Evolutionary conservation across 2,113 vertebrate species (phyloP).

Genomic region (chimpanzee (Pan troglodytes)): NHGRI_mPanTro3-v2.1_pri NC_072403.2:45526001-45526500

Average conservation of each 20-base stretch:
- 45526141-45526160: background rate
- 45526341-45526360: constrained; percentile 30
- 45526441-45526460: background rate
- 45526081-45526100: background rate
- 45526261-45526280: background rate
- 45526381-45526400: constrained; percentile 25
- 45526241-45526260: background rate
- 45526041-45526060: background rate
- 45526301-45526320: background rate
- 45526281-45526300: background rate
- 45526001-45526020: background rate
- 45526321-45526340: constrained; percentile 5
- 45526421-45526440: background rate
- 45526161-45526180: background rate
- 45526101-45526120: background rate
- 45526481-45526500: background rate
- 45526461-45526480: background rate
- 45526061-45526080: background rate
- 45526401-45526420: background rate
- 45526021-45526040: background rate
- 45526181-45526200: constrained; percentile 2
- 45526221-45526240: background rate
- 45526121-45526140: background rate
- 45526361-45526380: constrained; percentile 16
- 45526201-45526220: background rate